These are phyloP conservation scores for Bergia puertoricense DNA, from an alignment of 92 coral and sea anemone species.

Conservation along the genomic window DNA sequence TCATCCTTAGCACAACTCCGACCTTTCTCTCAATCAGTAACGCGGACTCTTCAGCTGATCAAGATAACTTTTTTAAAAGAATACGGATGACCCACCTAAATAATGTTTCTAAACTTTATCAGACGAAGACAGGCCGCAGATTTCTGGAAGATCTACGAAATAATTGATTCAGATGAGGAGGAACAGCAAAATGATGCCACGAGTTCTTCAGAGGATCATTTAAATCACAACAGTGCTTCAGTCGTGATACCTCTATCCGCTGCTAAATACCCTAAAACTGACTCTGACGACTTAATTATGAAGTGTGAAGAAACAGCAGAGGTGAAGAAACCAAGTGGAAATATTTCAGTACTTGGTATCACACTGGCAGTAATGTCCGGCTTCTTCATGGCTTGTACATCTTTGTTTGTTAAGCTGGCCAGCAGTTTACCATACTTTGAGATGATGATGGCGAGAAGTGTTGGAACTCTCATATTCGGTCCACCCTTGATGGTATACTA, in stretches of 20 bases:
- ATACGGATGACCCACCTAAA: neutral
- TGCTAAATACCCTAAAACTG: neutral
- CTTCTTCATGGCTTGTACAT: conserved; percentile 37
- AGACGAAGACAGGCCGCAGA: neutral
- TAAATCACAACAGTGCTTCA: neutral
- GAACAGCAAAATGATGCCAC: neutral
- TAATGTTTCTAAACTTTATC: neutral
- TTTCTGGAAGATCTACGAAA: conserved; percentile 8
- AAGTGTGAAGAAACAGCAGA: neutral
- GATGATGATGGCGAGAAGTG: conserved; percentile 49
- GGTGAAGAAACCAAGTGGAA: neutral
- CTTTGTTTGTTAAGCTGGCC: conserved; percentile 60
- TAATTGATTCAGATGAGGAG: conserved; percentile 11
- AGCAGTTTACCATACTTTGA: conserved; percentile 59
- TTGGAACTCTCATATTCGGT: conserved; percentile 48
- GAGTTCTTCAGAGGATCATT: neutral
- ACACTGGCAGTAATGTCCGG: conserved; percentile 42
- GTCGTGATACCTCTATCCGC: neutral
- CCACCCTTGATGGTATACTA: conserved; percentile 56
- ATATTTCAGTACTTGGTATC: conserved; percentile 21
- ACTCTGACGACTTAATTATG: neutral
- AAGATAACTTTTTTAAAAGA: neutral
- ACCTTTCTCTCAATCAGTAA: too few species aligned
- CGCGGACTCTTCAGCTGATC: neutral
- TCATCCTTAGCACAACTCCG: neutral